A percentile compares a stretch with the other conserved stretches of the same genome.
Conservation (phyloP, 2,113 vertebrate species). For the Bos taurus region ARS-UCD2.0 NC_037335.1:19061001-19061500, state of each 20-base stretch:
- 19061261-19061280: neutral
- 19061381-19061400: neutral
- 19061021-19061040: neutral
- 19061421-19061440: neutral
- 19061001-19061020: slow-evolving; percentile 21
- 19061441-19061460: neutral
- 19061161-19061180: slow-evolving; percentile 37
- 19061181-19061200: neutral
- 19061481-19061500: neutral
- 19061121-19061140: neutral
- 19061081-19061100: neutral
- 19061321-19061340: neutral
- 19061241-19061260: neutral
- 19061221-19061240: neutral
- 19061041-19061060: neutral
- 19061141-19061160: slow-evolving; percentile 25
- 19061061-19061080: neutral
- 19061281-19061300: neutral
- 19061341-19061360: neutral
- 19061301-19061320: neutral
- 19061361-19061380: neutral
- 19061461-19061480: neutral
- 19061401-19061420: neutral
- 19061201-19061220: slow-evolving; percentile 31
- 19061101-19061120: neutral